These are phyloP conservation scores for Gymnoscopelus microlampas DNA, from an alignment of 2,797 vertebrate species.

Conservation along the genomic window DNA sequence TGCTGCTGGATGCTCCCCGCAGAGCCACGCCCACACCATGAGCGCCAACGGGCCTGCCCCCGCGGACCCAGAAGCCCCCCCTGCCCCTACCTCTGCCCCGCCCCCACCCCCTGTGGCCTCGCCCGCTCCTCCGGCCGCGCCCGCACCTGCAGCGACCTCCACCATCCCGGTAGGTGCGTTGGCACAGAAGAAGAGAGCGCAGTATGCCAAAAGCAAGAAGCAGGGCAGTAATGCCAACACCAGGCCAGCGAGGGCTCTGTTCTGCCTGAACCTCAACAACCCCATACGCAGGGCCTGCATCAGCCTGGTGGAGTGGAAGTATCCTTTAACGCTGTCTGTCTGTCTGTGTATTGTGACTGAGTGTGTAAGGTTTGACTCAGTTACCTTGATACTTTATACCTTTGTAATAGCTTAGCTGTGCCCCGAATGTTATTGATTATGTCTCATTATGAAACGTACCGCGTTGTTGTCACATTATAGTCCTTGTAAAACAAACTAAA, in stretches of 20 bases:
- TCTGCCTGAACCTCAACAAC: constrained; percentile 98
- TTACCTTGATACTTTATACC: neutral
- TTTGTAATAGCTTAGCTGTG: neutral
- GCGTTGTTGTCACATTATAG: no score
- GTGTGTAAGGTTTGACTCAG: constrained; percentile 1
- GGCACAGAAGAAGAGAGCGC: constrained; percentile 98
- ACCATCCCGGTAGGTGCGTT: constrained; percentile 92
- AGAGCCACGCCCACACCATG: constrained; percentile 96
- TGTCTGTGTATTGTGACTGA: constrained; percentile 1
- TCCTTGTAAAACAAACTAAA: no score
- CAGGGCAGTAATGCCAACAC: constrained; percentile 95
- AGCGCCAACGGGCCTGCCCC: constrained; percentile 88
- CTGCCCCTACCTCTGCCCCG: constrained; percentile 66
- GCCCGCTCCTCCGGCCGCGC: constrained; percentile 60
- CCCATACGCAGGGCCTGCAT: constrained; percentile 99
- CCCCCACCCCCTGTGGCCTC: constrained; percentile 73
- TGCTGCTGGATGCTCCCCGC: constrained; percentile 90
- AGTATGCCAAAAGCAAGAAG: constrained; percentile 99
- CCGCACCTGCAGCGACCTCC: constrained; percentile 69
- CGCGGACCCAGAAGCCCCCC: constrained; percentile 78
- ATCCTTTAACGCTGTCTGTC: constrained; percentile 85
- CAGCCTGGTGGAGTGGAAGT: constrained; percentile 99
- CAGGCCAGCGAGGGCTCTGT: constrained; percentile 94
- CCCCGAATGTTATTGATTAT: no score
- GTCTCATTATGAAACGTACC: no score